These are phyloP conservation scores for Okamejei kenojei DNA, from an alignment of 2,797 vertebrate species.

Conservation along the genomic window DNA sequence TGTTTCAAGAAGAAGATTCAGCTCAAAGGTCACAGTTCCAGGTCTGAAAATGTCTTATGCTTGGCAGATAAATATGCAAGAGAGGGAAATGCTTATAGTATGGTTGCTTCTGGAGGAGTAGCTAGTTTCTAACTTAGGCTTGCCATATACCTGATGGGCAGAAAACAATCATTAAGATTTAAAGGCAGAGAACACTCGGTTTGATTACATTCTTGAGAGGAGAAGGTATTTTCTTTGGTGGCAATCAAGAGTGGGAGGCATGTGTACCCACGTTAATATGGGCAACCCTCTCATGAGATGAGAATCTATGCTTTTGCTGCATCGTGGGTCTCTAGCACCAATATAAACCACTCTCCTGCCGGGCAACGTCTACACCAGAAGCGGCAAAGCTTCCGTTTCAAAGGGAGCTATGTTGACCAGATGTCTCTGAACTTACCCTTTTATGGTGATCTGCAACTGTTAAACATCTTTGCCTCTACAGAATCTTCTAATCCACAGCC, in stretches of 20 bases:
- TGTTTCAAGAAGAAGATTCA: too few species aligned
- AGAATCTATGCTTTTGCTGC: neutral
- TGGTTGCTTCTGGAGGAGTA: neutral
- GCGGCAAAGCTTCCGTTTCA: neutral
- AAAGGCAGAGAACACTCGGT: neutral
- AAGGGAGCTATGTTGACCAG: neutral
- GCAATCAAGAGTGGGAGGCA: neutral
- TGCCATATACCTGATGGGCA: neutral
- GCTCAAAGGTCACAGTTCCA: neutral
- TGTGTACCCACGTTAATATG: neutral
- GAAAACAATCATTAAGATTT: neutral
- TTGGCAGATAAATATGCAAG: neutral
- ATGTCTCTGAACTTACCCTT: slow-evolving; percentile 8
- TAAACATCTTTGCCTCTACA: neutral
- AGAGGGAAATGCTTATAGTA: neutral
- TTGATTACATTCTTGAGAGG: neutral
- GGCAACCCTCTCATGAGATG: neutral
- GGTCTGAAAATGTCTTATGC: neutral
- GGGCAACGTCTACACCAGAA: neutral
- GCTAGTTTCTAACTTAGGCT: neutral
- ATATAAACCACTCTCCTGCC: neutral
- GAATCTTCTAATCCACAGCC: neutral
- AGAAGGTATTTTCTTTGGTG: neutral
- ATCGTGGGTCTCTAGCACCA: neutral
- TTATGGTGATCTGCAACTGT: neutral